phyloP scores from a whole-genome alignment of 2,888 invertebrate species.

The Lamellibrachia satsuma region DNA sequence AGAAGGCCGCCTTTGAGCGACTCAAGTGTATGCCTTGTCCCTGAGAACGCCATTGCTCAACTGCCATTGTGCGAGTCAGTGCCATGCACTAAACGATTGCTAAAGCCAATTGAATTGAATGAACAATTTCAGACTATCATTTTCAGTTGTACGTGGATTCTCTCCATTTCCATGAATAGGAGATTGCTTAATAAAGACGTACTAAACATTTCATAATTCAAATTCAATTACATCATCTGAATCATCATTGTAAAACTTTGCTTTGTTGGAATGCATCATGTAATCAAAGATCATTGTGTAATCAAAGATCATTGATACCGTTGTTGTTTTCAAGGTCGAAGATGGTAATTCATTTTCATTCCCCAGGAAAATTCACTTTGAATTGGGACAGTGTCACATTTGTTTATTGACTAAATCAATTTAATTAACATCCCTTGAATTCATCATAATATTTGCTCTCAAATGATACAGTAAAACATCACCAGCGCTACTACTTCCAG shows the following conservation, averaged over 20 bases:
- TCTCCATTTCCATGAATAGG: too few relatives aligned
- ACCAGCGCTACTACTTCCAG: too few relatives aligned
- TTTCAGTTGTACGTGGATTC: too few relatives aligned
- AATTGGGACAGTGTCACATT: not conserved
- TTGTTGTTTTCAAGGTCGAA: not conserved
- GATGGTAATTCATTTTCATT: not conserved
- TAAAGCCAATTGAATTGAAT: not conserved
- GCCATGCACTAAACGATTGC: not conserved
- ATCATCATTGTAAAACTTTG: not conserved
- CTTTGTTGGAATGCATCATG: not conserved
- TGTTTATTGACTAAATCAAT: not conserved
- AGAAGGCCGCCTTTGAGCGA: conserved; percentile 85
- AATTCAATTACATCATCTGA: too few relatives aligned
- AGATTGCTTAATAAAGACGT: too few relatives aligned
- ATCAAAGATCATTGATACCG: not conserved
- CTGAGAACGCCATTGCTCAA: conserved; percentile 24
- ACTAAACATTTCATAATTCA: not conserved
- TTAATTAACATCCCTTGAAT: not conserved
- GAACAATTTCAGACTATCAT: not conserved
- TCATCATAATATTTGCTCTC: not conserved
- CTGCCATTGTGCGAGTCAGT: not conserved
- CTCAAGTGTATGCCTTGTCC: conserved; percentile 68
- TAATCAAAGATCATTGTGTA: not conserved
- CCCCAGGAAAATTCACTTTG: not conserved
- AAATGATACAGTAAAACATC: not conserved